These are phyloP conservation scores for Amorpha juglandis DNA, from an alignment of 2,888 invertebrate genomes.

Conservation along the genomic window DNA sequence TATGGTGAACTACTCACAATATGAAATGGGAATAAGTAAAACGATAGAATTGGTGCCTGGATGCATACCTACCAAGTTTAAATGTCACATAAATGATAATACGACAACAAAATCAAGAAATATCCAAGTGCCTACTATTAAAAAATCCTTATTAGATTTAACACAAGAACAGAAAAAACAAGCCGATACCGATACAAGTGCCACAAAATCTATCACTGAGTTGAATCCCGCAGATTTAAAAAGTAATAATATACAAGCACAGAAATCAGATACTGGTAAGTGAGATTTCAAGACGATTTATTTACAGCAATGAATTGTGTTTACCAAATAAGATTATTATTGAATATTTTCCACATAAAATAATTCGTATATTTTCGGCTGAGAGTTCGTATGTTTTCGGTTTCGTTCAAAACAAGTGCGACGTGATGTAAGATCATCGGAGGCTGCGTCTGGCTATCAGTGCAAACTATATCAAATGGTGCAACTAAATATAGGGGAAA, in stretches of 20 bases:
- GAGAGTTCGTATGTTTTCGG: too few species aligned
- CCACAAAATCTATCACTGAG: not conserved
- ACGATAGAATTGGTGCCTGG: conserved; percentile 8
- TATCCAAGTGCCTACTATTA: not conserved
- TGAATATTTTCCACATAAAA: too few species aligned
- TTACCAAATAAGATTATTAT: too few species aligned
- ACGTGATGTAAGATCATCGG: too few species aligned
- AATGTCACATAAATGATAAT: conserved; percentile 1
- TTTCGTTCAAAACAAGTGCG: too few species aligned
- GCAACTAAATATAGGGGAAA: too few species aligned
- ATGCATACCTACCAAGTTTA: conserved; percentile 21
- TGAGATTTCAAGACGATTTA: not conserved
- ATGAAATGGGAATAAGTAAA: conserved; percentile 13
- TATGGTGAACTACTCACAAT: conserved; percentile 6
- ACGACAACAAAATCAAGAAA: not conserved
- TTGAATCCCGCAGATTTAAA: not conserved
- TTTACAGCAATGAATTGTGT: not conserved
- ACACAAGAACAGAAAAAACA: conserved; percentile 6
- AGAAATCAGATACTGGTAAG: not conserved
- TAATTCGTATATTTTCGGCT: too few species aligned
- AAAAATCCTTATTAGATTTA: conserved; percentile 4
- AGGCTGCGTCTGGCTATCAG: too few species aligned
- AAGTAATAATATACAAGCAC: not conserved
- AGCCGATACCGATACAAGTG: not conserved
- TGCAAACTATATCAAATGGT: too few species aligned